phyloP scores from a whole-genome alignment of 2,888 invertebrate species.

The Cetonia aurata region DNA sequence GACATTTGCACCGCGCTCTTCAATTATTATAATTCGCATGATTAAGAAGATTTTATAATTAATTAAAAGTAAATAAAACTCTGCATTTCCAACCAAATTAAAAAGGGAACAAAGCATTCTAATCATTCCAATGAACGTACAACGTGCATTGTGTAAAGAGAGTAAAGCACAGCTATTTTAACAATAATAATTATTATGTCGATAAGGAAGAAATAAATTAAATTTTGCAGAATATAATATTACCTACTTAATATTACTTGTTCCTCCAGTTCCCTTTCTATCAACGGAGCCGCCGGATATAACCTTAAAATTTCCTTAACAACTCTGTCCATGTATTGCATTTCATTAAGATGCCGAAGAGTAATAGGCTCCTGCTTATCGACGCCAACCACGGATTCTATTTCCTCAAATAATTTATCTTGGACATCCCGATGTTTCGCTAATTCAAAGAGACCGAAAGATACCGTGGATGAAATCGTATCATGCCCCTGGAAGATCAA shows the following conservation, averaged over 20 bases:
- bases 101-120: too few relatives aligned
- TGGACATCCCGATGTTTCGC: constrained; percentile 69
- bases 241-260: constrained; percentile 59
- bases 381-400: constrained; percentile 55
- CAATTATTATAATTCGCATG: too few relatives aligned
- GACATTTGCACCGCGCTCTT: too few relatives aligned
- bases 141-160: too few relatives aligned
- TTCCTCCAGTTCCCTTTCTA: constrained; percentile 66
- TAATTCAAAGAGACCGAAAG: constrained; percentile 67
- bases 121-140: too few relatives aligned
- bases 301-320: constrained; percentile 72
- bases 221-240: neutral
- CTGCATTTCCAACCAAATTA: too few relatives aligned
- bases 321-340: constrained; percentile 71
- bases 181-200: too few relatives aligned
- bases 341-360: constrained; percentile 61
- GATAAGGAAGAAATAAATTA: too few relatives aligned
- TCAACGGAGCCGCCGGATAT: constrained; percentile 70
- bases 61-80: too few relatives aligned
- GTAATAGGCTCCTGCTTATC: constrained; percentile 54
- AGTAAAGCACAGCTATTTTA: too few relatives aligned
- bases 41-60: too few relatives aligned
- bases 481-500: constrained; percentile 67
- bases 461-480: constrained; percentile 70
- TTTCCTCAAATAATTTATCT: constrained; percentile 58